Evolutionary conservation across 2,888 invertebrate species (phyloP).

Genomic region (Ceriagrion tenellum): DNA sequence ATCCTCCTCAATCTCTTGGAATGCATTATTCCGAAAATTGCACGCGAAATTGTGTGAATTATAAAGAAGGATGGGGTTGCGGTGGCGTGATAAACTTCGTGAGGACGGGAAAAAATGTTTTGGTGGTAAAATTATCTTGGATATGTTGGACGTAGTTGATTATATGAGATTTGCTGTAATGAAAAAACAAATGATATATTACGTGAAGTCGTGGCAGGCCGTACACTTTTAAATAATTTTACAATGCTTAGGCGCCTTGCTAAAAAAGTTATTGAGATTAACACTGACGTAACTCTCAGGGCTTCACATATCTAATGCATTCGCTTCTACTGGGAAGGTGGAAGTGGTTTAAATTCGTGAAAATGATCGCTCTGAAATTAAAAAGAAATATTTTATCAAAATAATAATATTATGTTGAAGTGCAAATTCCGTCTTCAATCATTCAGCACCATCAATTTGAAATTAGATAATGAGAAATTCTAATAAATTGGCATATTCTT

Average conservation of each 20-base stretch:
- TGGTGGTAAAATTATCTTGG: not conserved
- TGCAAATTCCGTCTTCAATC: no score
- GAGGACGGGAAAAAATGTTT: not conserved
- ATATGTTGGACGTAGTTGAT: not conserved
- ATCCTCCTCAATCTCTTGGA: conserved; percentile 44
- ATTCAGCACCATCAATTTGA: no score
- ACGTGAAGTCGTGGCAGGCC: not conserved
- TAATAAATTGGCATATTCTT: no score
- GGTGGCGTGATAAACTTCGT: conserved; percentile 17
- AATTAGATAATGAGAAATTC: no score
- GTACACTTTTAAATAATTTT: not conserved
- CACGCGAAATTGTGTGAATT: conserved; percentile 36
- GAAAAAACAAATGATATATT: not conserved
- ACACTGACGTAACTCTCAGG: not conserved
- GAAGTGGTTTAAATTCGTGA: no score
- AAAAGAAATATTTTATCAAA: no score
- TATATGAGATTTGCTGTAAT: not conserved
- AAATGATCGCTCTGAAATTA: no score
- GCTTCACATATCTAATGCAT: not conserved
- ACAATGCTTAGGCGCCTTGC: not conserved
- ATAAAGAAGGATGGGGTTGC: conserved; percentile 19
- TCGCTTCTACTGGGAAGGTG: no score
- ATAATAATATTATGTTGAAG: no score
- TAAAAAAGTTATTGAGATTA: not conserved
- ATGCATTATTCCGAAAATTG: conserved; percentile 35